Conservation (phyloP, 2,888 invertebrate genomes). For the Sturmia bella region DNA sequence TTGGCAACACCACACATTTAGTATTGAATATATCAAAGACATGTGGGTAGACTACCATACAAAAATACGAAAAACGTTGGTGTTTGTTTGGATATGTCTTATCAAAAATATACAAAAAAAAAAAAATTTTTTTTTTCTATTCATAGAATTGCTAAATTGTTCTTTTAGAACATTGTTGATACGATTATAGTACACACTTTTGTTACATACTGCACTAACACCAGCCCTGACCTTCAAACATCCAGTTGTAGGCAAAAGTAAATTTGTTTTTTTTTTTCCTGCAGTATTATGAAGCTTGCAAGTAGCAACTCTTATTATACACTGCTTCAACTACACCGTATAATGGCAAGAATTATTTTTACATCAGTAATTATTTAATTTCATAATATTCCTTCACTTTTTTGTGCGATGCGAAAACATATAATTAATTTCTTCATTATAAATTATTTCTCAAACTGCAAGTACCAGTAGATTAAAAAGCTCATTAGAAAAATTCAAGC, state of each 20-base stretch:
- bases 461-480: constrained; percentile 53
- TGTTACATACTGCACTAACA: no score
- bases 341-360: constrained; percentile 60
- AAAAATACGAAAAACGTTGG: no score
- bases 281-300: constrained; percentile 1
- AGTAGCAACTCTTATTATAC: constrained; percentile 47
- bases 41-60: no score
- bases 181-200: no score
- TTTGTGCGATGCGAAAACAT: constrained; percentile 45
- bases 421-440: constrained; percentile 67
- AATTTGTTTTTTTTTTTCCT: background rate
- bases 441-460: constrained; percentile 47
- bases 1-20: no score
- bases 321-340: constrained; percentile 7
- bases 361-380: constrained; percentile 64
- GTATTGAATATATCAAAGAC: no score
- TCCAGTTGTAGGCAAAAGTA: background rate
- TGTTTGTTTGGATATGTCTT: no score
- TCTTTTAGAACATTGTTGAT: no score
- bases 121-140: no score
- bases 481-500: constrained; percentile 61
- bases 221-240: background rate
- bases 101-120: no score
- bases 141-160: no score
- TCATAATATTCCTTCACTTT: constrained; percentile 33